phyloP scores from a whole-genome alignment of 2,888 invertebrate genomes.

The Agrypnus murinus region DNA sequence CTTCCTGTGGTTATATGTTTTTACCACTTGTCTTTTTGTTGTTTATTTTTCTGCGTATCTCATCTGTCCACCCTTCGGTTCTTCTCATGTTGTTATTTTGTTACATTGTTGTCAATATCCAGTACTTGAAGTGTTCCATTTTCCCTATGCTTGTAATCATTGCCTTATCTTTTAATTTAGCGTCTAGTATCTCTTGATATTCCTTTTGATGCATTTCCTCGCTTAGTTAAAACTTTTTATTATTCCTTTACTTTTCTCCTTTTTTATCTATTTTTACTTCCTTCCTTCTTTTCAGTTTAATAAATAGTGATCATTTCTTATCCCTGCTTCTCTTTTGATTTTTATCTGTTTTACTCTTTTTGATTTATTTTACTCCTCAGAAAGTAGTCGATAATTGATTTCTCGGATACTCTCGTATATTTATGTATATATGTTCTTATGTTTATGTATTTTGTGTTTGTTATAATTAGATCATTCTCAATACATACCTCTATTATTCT shows the following conservation, averaged over 20 bases:
- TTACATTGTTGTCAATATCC: conserved; percentile 25
- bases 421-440: conserved; percentile 19
- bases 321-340: neutral
- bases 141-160: conserved; percentile 18
- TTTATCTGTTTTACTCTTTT: conserved; percentile 29
- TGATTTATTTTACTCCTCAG: conserved; percentile 22
- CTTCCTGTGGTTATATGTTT: conserved; percentile 10
- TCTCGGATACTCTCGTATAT: conserved; percentile 20
- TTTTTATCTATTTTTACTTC: conserved; percentile 19
- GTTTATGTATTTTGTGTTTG: conserved; percentile 28
- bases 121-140: no score
- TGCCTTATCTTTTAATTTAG: conserved; percentile 24
- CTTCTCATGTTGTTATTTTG: conserved; percentile 24
- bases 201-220: conserved; percentile 28
- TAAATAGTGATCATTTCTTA: no score
- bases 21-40: conserved; percentile 12
- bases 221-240: conserved; percentile 28
- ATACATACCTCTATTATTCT: conserved; percentile 37
- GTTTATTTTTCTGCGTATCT: no score
- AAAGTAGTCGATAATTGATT: no score
- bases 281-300: conserved; percentile 17
- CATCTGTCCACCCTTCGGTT: no score
- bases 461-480: conserved; percentile 27
- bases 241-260: conserved; percentile 29
- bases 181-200: conserved; percentile 24